Conservation (phyloP, 2,797 vertebrate species). For the Gymnopithys bicolor region DNA sequence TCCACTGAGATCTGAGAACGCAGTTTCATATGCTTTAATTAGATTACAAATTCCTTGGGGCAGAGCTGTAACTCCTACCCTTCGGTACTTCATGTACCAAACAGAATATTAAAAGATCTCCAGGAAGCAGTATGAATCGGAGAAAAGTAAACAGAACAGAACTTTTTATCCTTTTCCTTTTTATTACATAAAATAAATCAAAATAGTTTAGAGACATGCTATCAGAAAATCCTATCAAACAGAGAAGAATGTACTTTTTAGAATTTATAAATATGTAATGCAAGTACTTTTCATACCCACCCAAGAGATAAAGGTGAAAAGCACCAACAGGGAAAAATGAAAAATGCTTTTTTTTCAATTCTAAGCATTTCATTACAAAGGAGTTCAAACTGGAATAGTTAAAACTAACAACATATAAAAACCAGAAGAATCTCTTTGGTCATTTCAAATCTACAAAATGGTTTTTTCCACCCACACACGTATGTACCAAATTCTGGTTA, state of each 20-base stretch:
- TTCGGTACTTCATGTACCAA: not conserved
- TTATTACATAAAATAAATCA: conserved; percentile 14
- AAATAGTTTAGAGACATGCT: not conserved
- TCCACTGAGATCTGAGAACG: conserved; percentile 41
- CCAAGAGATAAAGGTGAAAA: not conserved
- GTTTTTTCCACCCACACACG: not conserved
- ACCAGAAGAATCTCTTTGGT: not conserved
- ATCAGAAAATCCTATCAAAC: conserved; percentile 17
- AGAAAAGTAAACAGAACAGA: conserved; percentile 18
- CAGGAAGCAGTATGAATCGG: not conserved
- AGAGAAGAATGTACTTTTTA: not conserved
- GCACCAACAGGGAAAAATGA: not conserved
- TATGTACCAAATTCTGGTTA: not conserved
- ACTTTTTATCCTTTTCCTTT: conserved; percentile 17
- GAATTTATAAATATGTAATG: not conserved
- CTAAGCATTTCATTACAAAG: not conserved
- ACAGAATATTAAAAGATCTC: conserved; percentile 15
- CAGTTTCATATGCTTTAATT: conserved; percentile 45
- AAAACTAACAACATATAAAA: not conserved
- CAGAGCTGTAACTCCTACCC: conserved; percentile 8
- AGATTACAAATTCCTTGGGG: conserved; percentile 50
- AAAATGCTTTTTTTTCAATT: not conserved
- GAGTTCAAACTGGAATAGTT: not conserved
- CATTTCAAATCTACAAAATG: not conserved
- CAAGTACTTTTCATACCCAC: not conserved